Percentiles rank a stretch among this genome's conserved stretches.
Conservation (phyloP, 2,888 invertebrate genomes). For the Rugalucina vietnamica region DNA sequence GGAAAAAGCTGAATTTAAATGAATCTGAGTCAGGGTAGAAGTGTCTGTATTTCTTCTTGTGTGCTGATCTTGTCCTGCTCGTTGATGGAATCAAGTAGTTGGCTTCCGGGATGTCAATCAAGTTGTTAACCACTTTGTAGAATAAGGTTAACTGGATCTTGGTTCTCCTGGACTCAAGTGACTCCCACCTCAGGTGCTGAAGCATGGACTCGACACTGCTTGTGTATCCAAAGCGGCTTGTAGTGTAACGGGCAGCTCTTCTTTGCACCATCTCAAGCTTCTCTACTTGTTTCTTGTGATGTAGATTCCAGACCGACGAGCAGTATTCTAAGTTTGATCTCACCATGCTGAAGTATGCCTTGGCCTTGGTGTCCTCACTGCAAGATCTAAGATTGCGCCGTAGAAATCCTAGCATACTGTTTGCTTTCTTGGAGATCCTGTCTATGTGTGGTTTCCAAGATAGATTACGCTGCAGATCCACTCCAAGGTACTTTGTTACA, state of each 20-base stretch:
- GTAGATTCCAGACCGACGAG: background rate
- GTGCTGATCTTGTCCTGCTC: too few relatives aligned
- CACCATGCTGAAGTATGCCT: background rate
- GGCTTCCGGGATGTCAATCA: too few relatives aligned
- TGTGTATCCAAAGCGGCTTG: constrained; percentile 20
- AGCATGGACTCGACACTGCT: constrained; percentile 34
- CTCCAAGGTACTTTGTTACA: background rate
- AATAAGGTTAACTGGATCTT: background rate
- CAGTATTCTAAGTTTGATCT: background rate
- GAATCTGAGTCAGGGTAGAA: too few relatives aligned
- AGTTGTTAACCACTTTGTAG: too few relatives aligned
- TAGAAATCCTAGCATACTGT: background rate
- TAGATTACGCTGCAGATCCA: background rate
- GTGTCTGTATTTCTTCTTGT: too few relatives aligned
- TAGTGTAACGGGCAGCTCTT: too few relatives aligned
- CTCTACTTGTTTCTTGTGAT: background rate
- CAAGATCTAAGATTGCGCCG: background rate
- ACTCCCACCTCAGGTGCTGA: background rate
- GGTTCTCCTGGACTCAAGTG: background rate
- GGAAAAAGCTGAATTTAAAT: too few relatives aligned
- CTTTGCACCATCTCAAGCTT: background rate
- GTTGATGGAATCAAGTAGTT: too few relatives aligned
- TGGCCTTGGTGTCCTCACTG: background rate
- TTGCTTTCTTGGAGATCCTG: background rate
- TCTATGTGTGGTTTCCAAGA: background rate